Evolutionary conservation across 1,140 invertebrate species (phyloP).

Genomic region (Diploscapter pachys): DNA sequence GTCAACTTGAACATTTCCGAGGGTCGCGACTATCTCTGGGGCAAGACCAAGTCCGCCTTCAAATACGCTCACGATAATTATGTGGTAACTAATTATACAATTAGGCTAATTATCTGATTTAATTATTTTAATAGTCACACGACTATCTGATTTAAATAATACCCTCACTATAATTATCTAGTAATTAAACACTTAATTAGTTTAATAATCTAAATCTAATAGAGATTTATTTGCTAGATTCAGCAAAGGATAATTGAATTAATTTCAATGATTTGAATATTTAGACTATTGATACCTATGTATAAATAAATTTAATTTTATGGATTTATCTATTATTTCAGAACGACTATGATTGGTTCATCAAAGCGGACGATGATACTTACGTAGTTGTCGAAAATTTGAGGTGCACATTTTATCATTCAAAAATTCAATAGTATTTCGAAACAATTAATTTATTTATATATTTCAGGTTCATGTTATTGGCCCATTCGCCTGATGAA

Average conservation of each 20-base stretch:
- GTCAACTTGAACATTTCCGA: conserved; percentile 70
- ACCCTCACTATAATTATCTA: not conserved
- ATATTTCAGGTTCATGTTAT: conserved; percentile 5
- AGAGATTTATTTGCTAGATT: conserved; percentile 23
- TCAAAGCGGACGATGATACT: conserved; percentile 61
- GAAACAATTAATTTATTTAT: too few relatives aligned
- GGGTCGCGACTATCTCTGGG: conserved; percentile 84
- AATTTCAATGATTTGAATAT: too few relatives aligned
- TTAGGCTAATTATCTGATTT: conserved; percentile 13
- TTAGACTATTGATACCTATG: too few relatives aligned
- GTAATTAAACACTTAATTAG: too few relatives aligned
- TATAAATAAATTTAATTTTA: too few relatives aligned
- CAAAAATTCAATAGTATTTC: too few relatives aligned
- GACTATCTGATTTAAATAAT: not conserved
- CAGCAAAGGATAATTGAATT: conserved; percentile 1
- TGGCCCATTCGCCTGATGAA: conserved; percentile 49
- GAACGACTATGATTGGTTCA: conserved; percentile 60
- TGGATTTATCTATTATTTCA: conserved; percentile 17
- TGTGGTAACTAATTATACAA: conserved; percentile 41
- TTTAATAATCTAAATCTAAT: conserved; percentile 24
- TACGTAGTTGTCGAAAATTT: conserved; percentile 61
- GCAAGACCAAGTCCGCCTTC: conserved; percentile 91
- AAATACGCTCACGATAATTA: conserved; percentile 63
- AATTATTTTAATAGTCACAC: not conserved
- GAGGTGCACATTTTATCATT: not conserved